Percentiles rank a stretch among this genome's conserved stretches.
phyloP scores from a whole-genome alignment of 2,797 vertebrate genomes.

The Numenius phaeopus region DNA sequence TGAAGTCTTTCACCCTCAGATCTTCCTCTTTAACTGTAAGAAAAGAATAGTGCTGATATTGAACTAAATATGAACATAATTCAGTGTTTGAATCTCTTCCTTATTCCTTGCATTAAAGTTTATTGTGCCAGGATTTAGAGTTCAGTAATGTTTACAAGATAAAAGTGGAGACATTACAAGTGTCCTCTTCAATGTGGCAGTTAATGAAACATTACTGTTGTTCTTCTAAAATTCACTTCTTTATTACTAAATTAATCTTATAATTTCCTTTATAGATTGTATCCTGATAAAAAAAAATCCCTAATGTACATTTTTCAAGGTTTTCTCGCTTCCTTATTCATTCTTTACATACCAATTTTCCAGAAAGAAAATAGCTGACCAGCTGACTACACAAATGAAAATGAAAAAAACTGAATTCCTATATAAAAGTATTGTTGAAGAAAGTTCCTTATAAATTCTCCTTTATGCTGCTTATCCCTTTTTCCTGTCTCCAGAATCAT shows the following conservation, averaged over 20 bases:
- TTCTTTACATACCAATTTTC: not conserved
- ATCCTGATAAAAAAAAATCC: not conserved
- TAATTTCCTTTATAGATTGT: not conserved
- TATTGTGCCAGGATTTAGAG: not conserved
- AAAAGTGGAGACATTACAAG: not conserved
- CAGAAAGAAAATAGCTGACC: not conserved
- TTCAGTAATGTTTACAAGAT: not conserved
- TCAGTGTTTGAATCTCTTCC: not conserved
- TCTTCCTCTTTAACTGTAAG: slow-evolving; percentile 52
- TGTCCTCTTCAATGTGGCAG: not conserved
- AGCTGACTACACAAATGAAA: not conserved
- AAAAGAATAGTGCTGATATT: not conserved
- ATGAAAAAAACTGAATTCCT: accelerated
- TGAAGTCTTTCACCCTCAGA: slow-evolving; percentile 39
- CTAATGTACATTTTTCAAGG: not conserved
- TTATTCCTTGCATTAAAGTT: slow-evolving; percentile 11
- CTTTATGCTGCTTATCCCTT: not conserved
- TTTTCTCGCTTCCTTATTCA: not conserved
- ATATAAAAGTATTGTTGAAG: not conserved
- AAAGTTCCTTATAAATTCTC: not conserved
- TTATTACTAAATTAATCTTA: not conserved
- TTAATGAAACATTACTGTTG: not conserved
- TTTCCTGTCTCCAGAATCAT: not conserved
- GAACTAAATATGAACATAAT: slow-evolving; percentile 8
- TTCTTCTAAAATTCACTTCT: not conserved